Evolutionary conservation across 2,888 invertebrate genomes (phyloP).

Genomic region (Drosophila nr. perissopoda): DNA sequence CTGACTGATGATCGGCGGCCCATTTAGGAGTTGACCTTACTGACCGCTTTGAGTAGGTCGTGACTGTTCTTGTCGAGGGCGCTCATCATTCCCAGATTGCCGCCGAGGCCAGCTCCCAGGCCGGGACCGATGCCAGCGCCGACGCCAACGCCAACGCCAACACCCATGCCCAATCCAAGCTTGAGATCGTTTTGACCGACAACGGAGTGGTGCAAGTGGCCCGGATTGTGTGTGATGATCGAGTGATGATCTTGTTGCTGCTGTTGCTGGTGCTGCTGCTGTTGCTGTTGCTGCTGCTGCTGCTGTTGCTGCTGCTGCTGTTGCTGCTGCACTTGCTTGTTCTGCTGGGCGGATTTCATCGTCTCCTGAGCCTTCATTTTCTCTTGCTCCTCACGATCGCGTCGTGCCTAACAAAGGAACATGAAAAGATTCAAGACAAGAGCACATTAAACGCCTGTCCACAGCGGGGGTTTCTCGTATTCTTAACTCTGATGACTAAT

Average conservation of each 20-base stretch:
- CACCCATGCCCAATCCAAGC: constrained; percentile 85
- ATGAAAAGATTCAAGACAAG: constrained; percentile 2
- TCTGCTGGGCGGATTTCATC: constrained; percentile 93
- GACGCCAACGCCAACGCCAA: constrained; percentile 75
- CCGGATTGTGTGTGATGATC: constrained; percentile 85
- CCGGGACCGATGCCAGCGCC: constrained; percentile 82
- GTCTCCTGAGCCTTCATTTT: constrained; percentile 96
- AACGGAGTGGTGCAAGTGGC: constrained; percentile 85
- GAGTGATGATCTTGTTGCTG: constrained; percentile 84
- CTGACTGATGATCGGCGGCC: constrained; percentile 10
- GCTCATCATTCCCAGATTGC: constrained; percentile 85
- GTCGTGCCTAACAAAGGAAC: constrained; percentile 87
- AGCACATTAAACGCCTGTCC: constrained; percentile 1
- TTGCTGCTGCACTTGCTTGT: constrained; percentile 86
- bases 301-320: constrained; percentile 83
- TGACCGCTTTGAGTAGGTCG: constrained; percentile 85
- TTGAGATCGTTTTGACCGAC: constrained; percentile 85
- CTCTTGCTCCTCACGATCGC: constrained; percentile 95
- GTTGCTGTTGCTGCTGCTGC: constrained; percentile 78
- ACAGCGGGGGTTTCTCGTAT: not conserved
- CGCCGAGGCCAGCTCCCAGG: constrained; percentile 82
- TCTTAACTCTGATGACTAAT: not conserved
- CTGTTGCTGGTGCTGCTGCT: constrained; percentile 82
- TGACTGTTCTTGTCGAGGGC: constrained; percentile 85
- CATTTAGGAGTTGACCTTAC: constrained; percentile 85